Conservation (phyloP, 2,888 invertebrate species). For the Plebejus melissa region DNA sequence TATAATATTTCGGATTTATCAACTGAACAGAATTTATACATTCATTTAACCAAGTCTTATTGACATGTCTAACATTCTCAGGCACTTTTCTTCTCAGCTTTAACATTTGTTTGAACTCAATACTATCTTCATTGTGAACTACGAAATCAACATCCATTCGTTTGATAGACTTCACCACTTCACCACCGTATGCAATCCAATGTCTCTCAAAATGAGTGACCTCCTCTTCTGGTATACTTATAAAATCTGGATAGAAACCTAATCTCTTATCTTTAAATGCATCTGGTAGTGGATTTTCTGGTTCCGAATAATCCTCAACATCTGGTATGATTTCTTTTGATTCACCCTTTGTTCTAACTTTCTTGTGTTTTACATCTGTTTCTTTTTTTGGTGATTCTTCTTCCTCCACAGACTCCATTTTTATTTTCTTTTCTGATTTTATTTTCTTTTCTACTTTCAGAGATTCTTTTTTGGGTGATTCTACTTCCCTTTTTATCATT, state of each 20-base stretch:
- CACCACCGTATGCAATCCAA: slow-evolving; percentile 82
- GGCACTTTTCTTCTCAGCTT: slow-evolving; percentile 51
- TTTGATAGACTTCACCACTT: slow-evolving; percentile 59
- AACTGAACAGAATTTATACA: slow-evolving; percentile 59
- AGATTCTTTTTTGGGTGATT: slow-evolving; percentile 7
- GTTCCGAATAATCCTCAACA: slow-evolving; percentile 35
- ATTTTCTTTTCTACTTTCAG: slow-evolving; percentile 15
- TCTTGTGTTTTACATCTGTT: neutral
- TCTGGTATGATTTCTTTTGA: neutral
- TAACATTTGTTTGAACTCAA: slow-evolving; percentile 51
- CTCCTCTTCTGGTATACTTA: slow-evolving; percentile 61
- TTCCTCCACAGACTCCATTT: neutral
- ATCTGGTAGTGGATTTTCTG: slow-evolving; percentile 61
- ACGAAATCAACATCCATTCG: slow-evolving; percentile 58
- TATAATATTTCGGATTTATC: slow-evolving; percentile 53
- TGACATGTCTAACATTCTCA: slow-evolving; percentile 54
- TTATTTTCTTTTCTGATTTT: slow-evolving; percentile 9
- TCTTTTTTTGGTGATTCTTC: neutral
- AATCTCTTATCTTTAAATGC: slow-evolving; percentile 54
- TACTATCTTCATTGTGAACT: slow-evolving; percentile 53
- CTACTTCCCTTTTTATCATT: slow-evolving; percentile 3
- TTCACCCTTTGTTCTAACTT: neutral
- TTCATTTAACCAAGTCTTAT: slow-evolving; percentile 61
- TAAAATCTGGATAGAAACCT: slow-evolving; percentile 70
- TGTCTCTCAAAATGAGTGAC: slow-evolving; percentile 72